Conservation (phyloP, 2,797 vertebrate species). For the Pangasius sanitwongsei region DNA sequence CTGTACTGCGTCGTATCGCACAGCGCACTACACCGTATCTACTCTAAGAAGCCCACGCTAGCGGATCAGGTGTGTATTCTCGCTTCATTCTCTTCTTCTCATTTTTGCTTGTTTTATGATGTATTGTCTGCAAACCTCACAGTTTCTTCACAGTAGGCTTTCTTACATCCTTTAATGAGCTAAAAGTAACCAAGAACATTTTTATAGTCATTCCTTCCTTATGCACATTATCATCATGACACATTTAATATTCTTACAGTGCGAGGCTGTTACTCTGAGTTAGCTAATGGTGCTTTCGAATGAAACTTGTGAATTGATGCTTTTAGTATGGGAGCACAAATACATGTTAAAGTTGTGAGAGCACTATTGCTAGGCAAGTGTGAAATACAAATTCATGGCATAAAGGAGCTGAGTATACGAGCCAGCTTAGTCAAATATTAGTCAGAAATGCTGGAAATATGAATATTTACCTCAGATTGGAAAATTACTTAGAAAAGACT, state of each 20-base stretch:
- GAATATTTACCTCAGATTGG: too few species aligned
- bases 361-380: too few species aligned
- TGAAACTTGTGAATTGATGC: neutral
- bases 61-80: slow-evolving; percentile 80
- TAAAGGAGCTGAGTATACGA: too few species aligned
- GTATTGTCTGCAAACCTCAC: neutral
- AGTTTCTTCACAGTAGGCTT: neutral
- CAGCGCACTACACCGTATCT: slow-evolving; percentile 82
- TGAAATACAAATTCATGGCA: too few species aligned
- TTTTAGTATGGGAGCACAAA: too few species aligned
- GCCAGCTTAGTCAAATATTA: too few species aligned
- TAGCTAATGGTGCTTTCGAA: neutral
- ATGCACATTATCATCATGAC: neutral
- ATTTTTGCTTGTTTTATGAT: neutral
- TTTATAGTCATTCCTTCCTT: neutral
- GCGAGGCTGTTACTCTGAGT: neutral
- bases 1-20: slow-evolving; percentile 85
- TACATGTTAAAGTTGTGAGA: too few species aligned
- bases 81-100: neutral
- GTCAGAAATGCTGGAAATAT: too few species aligned
- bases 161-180: neutral
- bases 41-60: slow-evolving; percentile 82
- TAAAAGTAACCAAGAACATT: neutral
- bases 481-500: too few species aligned
- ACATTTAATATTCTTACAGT: neutral